A percentile compares a stretch with the other conserved stretches of the same genome.
Conservation (phyloP, 1,140 invertebrate genomes). For the Aleiodes sp. region DNA sequence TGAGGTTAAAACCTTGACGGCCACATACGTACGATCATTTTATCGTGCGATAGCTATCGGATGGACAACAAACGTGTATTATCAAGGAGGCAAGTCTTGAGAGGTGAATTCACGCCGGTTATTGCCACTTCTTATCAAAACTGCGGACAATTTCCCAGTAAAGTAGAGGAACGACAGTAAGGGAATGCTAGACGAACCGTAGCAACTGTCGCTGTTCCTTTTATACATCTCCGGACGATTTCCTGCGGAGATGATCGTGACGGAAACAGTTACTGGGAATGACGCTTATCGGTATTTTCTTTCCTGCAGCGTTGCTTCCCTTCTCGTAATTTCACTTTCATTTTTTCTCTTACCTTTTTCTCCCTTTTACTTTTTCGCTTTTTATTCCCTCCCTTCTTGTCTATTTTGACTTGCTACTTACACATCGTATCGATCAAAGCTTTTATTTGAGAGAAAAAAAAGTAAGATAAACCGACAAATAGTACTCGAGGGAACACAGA, state of each 20-base stretch:
- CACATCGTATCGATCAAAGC: not conserved
- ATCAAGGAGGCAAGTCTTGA: not conserved
- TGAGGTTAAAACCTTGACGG: not conserved
- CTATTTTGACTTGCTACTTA: not conserved
- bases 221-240: slow-evolving; percentile 34
- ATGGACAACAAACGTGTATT: slow-evolving; percentile 4
- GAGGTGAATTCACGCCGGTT: slow-evolving; percentile 21
- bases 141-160: slow-evolving; percentile 25
- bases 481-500: not conserved
- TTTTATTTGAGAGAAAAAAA: not conserved
- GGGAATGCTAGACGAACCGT: slow-evolving; percentile 23
- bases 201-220: slow-evolving; percentile 22
- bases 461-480: not conserved
- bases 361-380: not conserved
- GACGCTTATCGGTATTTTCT: slow-evolving; percentile 33
- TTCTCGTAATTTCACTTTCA: slow-evolving; percentile 12
- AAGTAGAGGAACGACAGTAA: slow-evolving; percentile 17
- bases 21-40: not conserved
- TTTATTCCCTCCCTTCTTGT: not conserved
- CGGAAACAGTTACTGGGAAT: slow-evolving; percentile 35
- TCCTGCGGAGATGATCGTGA: slow-evolving; percentile 34
- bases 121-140: slow-evolving; percentile 35
- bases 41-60: not conserved
- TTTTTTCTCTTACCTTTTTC: not conserved
- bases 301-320: slow-evolving; percentile 6